Percentiles rank a stretch among this genome's conserved stretches.
phyloP scores from a whole-genome alignment of 2,888 invertebrate species.

The Volucella zonaria region DNA sequence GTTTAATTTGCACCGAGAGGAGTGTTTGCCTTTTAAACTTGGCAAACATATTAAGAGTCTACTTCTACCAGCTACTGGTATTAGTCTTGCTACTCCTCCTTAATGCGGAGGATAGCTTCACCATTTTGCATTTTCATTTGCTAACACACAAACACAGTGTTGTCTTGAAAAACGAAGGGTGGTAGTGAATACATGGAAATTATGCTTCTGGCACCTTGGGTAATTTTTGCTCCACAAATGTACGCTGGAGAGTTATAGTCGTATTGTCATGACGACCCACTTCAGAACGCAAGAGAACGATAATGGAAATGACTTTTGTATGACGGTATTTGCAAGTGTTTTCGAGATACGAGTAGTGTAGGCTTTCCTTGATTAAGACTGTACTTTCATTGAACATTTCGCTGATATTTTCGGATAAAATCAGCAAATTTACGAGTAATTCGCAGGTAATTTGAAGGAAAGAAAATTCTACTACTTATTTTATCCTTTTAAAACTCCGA shows the following conservation, averaged over 20 bases:
- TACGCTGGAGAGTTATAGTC: too few relatives aligned
- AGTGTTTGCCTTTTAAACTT: constrained; percentile 70
- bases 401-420: background rate
- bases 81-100: background rate
- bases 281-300: background rate
- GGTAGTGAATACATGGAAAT: constrained; percentile 4
- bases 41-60: constrained; percentile 68
- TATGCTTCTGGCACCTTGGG: constrained; percentile 21
- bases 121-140: constrained; percentile 7
- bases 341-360: background rate
- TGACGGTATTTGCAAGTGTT: background rate
- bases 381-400: background rate
- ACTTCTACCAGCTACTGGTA: background rate
- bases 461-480: too few relatives aligned
- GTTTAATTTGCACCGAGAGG: constrained; percentile 66
- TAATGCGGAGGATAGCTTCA: constrained; percentile 22
- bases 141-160: background rate
- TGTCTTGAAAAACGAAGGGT: background rate
- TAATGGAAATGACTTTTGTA: constrained; percentile 37
- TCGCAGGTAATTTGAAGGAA: too few relatives aligned
- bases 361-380: constrained; percentile 2
- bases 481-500: too few relatives aligned
- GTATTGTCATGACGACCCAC: too few relatives aligned
- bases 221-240: background rate
- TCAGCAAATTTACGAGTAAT: too few relatives aligned